Percentiles rank a stretch among this genome's conserved stretches.
Conservation (phyloP, 1,140 invertebrate genomes). For the Calycopis cecrops region DNA sequence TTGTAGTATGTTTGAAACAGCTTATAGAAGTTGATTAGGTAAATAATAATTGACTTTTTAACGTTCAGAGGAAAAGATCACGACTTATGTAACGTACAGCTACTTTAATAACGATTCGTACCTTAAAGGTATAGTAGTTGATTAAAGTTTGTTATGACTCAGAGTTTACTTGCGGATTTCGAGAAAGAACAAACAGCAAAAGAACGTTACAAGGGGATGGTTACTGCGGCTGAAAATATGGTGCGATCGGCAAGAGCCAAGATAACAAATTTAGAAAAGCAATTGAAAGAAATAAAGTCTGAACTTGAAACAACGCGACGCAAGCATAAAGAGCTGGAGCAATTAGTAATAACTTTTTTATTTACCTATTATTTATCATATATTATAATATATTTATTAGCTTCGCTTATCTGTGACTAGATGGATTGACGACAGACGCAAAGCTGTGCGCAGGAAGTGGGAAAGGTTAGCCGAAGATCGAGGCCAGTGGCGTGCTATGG, state of each 20-base stretch:
- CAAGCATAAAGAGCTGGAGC: conserved; percentile 40
- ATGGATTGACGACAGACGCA: too few relatives aligned
- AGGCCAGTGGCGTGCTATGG: too few relatives aligned
- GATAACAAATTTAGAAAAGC: conserved; percentile 49
- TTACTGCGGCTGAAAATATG: conserved; percentile 53
- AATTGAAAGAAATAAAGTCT: conserved; percentile 43
- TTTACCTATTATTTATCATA: too few relatives aligned
- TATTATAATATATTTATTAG: too few relatives aligned
- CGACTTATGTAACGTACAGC: too few relatives aligned
- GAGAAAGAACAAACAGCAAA: conserved; percentile 46
- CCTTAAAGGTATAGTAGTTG: neutral
- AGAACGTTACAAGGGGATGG: conserved; percentile 51
- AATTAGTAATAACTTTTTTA: conserved; percentile 29
- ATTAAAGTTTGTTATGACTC: conserved; percentile 5
- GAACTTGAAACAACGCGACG: conserved; percentile 29
- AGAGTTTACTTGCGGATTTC: conserved; percentile 46
- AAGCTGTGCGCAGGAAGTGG: too few relatives aligned
- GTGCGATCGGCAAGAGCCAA: conserved; percentile 52
- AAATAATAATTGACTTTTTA: too few relatives aligned
- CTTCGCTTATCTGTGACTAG: too few relatives aligned
- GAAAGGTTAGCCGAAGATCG: too few relatives aligned
- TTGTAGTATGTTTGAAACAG: too few relatives aligned
- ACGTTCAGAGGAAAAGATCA: too few relatives aligned
- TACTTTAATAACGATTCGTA: neutral
- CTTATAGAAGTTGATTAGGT: too few relatives aligned